These are phyloP conservation scores for Drosophila biarmipes DNA, from an alignment of 1,140 invertebrate species.

Conservation along the genomic window DNA sequence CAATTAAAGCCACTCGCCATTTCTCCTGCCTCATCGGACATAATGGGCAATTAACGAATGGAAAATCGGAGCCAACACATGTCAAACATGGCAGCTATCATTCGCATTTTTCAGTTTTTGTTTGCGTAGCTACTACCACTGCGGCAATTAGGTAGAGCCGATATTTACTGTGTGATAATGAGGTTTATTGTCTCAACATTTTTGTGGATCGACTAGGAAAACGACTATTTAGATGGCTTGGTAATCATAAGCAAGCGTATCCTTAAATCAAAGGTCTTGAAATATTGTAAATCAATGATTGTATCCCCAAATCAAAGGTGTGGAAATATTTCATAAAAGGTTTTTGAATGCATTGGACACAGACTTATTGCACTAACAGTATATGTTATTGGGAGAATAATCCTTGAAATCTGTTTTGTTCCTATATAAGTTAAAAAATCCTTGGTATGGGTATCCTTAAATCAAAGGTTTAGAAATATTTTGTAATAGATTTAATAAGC, in stretches of 20 bases:
- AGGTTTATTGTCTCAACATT: constrained; percentile 10
- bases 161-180: constrained; percentile 48
- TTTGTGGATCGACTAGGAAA: constrained; percentile 6
- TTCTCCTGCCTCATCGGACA: neutral
- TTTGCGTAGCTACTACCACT: constrained; percentile 5
- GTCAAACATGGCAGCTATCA: constrained; percentile 42
- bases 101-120: constrained; percentile 22
- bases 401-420: too few species aligned
- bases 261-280: neutral
- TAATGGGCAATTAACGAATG: constrained; percentile 56
- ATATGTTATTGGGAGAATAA: too few species aligned
- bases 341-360: neutral
- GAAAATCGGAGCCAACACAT: constrained; percentile 50
- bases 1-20: constrained; percentile 20
- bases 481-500: too few species aligned
- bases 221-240: neutral
- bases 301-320: neutral
- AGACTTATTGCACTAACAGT: too few species aligned
- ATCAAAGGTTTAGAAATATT: too few species aligned
- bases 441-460: too few species aligned
- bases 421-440: too few species aligned
- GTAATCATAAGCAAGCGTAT: neutral
- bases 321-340: neutral
- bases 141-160: constrained; percentile 19
- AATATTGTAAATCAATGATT: too few species aligned